Percentiles rank a stretch among this genome's conserved stretches.
Evolutionary conservation across 2,797 vertebrate genomes (phyloP).

Genomic region (Diglossa cyanea): DNA sequence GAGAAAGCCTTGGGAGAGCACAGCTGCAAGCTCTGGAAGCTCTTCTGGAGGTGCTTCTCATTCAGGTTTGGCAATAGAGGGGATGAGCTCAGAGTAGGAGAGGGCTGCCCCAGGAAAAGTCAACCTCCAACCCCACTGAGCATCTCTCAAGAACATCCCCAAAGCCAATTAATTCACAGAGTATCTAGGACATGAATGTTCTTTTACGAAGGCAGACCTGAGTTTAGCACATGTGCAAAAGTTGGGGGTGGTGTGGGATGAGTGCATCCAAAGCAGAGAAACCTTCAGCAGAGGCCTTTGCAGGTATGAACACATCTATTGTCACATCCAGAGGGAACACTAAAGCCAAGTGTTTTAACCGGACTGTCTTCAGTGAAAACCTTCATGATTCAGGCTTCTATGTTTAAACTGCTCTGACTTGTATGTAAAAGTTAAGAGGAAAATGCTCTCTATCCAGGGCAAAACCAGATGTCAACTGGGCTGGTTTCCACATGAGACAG

Average conservation of each 20-base stretch:
- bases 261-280: background rate
- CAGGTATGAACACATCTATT: background rate
- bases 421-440: background rate
- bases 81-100: background rate
- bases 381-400: background rate
- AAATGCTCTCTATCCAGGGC: background rate
- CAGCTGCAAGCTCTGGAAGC: slow-evolving; percentile 73
- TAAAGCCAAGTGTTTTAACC: background rate
- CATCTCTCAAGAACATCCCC: background rate
- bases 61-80: slow-evolving; percentile 61
- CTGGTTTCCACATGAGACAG: background rate
- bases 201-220: background rate
- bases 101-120: background rate
- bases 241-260: background rate
- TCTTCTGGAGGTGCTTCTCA: slow-evolving; percentile 11
- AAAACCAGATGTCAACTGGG: background rate
- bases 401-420: background rate
- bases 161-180: background rate
- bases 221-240: background rate
- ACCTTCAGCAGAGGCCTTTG: background rate
- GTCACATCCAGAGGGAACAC: background rate
- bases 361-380: background rate
- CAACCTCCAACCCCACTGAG: background rate
- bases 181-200: background rate
- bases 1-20: slow-evolving; percentile 64